These are phyloP conservation scores for Merluccius polli DNA, from an alignment of 2,797 vertebrate genomes.

Conservation along the genomic window DNA sequence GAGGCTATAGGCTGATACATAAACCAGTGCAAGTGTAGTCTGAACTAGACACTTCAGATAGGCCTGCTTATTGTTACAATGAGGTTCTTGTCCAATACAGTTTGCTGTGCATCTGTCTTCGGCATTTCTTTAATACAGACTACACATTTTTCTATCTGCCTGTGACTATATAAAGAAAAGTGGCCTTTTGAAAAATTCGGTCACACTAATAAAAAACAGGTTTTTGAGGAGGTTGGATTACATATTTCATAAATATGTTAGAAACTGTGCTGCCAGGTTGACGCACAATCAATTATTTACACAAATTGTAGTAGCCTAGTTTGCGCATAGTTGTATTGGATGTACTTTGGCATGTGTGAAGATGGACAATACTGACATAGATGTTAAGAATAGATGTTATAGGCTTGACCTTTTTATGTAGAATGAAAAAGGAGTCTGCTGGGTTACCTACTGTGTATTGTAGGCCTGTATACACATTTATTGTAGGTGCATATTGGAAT, in stretches of 20 bases:
- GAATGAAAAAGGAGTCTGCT: neutral
- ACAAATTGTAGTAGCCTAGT: neutral
- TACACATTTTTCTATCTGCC: too few relatives aligned
- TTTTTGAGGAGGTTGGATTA: too few relatives aligned
- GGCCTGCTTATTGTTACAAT: neutral
- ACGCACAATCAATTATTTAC: neutral
- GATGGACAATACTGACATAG: neutral
- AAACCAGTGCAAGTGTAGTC: neutral
- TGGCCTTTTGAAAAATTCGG: too few relatives aligned
- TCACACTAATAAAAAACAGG: too few relatives aligned
- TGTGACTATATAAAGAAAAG: too few relatives aligned
- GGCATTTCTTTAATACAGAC: neutral
- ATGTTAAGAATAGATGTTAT: neutral
- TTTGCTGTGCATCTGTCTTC: neutral
- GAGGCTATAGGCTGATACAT: neutral
- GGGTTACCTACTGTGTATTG: neutral
- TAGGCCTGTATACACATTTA: neutral
- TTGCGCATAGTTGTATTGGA: neutral
- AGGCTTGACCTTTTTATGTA: neutral
- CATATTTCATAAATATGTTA: neutral
- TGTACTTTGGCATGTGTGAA: neutral
- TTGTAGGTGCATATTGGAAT: neutral
- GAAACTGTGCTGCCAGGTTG: neutral
- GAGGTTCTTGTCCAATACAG: neutral
- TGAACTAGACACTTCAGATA: neutral